Evolutionary conservation across 2,888 invertebrate species (phyloP), one percentile per base, ranked within the genome.

Genomic region (Eilema sororculum): DNA sequence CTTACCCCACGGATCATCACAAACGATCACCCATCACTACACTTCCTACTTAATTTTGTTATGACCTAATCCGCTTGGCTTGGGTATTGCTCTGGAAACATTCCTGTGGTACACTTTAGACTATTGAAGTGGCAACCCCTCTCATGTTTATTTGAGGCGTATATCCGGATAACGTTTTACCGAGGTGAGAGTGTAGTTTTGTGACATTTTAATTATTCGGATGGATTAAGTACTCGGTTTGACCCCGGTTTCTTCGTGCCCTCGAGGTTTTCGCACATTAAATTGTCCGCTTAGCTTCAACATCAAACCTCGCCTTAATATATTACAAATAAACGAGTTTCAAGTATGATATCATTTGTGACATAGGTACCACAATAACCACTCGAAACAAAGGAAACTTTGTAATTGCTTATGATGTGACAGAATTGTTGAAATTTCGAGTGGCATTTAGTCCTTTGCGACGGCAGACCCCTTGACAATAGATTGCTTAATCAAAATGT

Each of bases 281-380:
- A 16, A 3, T 24, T 28, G 13, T 28, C 46, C 28, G 6, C 20
- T n/a, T 28, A 28, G n/a, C 5, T 20, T 52, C 12, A 13, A 28
- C 12, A 9, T 46, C 25, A 20, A 63, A 63, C 25, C 12, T 20
- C 24, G 1, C n/a, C 64, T 64, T 56, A 62, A 46, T 30, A 66
- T 65, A 60, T 64, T 60, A 60, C 30, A 60, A 57, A 52, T 59
- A 46, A 37, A 16, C 37, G 28, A 72, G 28, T 69, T 78, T 75
- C 59, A 73, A 73, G 37, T 20, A 75, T 82, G 78, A 80, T 75
- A 77, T 82, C 77, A 82, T 74, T 74, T 52, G 46, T 82, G 73
- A 73, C 68, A 70, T 71, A 74, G 65, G 67, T 64, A 65, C 30
- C 58, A 66, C 61, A 67, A 69, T 69, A 67, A 69, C 68, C 20